A percentile compares a stretch with the other conserved stretches of the same genome.
Evolutionary conservation across 2,797 vertebrate species (phyloP).

Genomic region (Lerista edwardsae): DNA sequence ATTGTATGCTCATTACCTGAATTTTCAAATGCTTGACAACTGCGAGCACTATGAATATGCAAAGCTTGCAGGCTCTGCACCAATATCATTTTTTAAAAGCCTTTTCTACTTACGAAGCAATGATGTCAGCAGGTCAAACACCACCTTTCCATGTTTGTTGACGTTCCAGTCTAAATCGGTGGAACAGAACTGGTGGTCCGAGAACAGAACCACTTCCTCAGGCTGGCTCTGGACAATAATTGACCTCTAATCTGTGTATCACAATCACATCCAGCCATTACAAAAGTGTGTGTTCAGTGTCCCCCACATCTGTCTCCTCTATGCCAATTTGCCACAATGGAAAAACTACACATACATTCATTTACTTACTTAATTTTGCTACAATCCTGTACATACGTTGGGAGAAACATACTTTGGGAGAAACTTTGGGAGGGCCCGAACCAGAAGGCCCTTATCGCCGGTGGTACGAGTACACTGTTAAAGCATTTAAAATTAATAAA

Average conservation of each 20-base stretch:
- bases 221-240: not conserved
- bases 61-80: slow-evolving; percentile 63
- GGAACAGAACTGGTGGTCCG: slow-evolving; percentile 6
- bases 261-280: not conserved
- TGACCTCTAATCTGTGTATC: not conserved
- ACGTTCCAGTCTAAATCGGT: not conserved
- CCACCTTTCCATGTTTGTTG: slow-evolving; percentile 23
- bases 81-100: slow-evolving; percentile 32
- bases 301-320: not conserved
- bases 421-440: too few relatives aligned
- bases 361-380: not conserved
- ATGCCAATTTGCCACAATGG: too few relatives aligned
- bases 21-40: slow-evolving; percentile 72
- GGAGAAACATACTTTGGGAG: too few relatives aligned
- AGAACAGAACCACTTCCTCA: slow-evolving; percentile 48
- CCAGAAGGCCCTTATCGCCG: too few relatives aligned
- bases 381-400: not conserved
- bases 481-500: too few relatives aligned
- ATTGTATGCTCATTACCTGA: slow-evolving; percentile 71
- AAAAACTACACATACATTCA: not conserved
- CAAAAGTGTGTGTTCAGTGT: too few relatives aligned
- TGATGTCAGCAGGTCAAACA: slow-evolving; percentile 21
- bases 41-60: slow-evolving; percentile 73
- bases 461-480: too few relatives aligned
- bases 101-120: slow-evolving; percentile 39